Conservation (phyloP, 2,888 invertebrate species). For the Napeogenes inachia region DNA sequence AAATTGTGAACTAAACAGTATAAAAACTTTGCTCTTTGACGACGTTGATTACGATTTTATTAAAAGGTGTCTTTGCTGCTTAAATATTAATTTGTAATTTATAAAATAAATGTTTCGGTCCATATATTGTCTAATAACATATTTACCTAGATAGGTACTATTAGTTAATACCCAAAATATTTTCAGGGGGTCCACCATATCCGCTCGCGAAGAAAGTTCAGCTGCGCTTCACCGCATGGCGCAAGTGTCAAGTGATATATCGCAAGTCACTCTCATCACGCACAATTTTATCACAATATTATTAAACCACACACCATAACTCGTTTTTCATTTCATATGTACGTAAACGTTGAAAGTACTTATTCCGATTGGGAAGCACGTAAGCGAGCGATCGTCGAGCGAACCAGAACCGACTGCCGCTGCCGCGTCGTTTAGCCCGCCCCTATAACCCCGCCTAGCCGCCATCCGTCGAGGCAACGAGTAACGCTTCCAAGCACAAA, state of each 20-base stretch:
- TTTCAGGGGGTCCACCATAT: constrained; percentile 90
- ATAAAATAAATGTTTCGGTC: too few species aligned
- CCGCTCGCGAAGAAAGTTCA: constrained; percentile 56
- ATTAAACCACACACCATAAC: constrained; percentile 29
- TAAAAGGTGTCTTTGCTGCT: too few species aligned
- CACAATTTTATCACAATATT: constrained; percentile 18
- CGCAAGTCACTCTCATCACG: constrained; percentile 32
- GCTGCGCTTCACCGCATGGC: constrained; percentile 69
- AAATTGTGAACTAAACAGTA: constrained; percentile 15
- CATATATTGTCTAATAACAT: background rate
- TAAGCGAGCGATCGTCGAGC: constrained; percentile 55
- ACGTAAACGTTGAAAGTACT: constrained; percentile 27
- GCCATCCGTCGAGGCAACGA: constrained; percentile 48
- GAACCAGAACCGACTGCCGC: constrained; percentile 67
- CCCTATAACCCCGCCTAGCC: constrained; percentile 66
- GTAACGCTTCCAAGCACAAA: constrained; percentile 51
- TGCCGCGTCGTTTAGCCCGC: constrained; percentile 53
- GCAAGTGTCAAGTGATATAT: constrained; percentile 37
- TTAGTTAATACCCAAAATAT: constrained; percentile 90
- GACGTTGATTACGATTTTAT: too few species aligned
- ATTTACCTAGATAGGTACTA: constrained; percentile 86
- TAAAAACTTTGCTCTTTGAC: too few species aligned
- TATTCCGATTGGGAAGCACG: constrained; percentile 35
- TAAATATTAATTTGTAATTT: too few species aligned
- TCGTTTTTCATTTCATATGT: constrained; percentile 21